Evolutionary conservation across 2,797 vertebrate species (phyloP), one percentile per base, ranked within the genome.

Genomic region (Phrynocephalus guinanensis): DNA sequence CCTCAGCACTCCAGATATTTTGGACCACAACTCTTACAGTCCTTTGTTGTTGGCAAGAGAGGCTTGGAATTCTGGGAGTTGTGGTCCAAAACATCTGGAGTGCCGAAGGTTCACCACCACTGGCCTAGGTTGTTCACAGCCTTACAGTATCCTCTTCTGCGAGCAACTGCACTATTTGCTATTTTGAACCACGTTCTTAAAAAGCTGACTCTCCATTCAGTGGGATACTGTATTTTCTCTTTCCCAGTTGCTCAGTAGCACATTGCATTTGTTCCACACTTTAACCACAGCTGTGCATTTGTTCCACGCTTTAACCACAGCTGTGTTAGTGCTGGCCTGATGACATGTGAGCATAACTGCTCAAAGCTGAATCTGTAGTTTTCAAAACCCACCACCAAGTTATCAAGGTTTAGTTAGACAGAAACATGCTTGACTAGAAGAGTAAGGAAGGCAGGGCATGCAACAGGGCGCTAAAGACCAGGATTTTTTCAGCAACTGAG

Each of bases 381-480:
- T 85, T 84, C 33, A 75, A 87, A 90, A 84, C 86, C 86, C 86
- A 90, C 89, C 89, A 84, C 89, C 89, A 86, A 92, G 85, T 86
- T 88, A 91, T 85, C 85, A 87, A 82, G 90, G 38, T 48, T 87
- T 87, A 87, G 85, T 84, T 82, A 80, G 26, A 56, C 76, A 84
- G 85, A 92, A 10, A 15, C 63, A 88, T 6, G 0, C 76, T 1
- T 0, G 0, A 0, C 63, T 11, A 0, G 22, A 89, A 78, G 2
- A 89, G 84, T 1, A 0, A 87, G 89, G 52, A 89, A 68, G 70
- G 83, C 79, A 85, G 84, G 87, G 79, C 88, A 90, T 83, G 90
- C 92, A 94, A 90, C 76, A 78, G 52, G 33, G 52, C 79, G 5
- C 38, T 68, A 66, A 30, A 89, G 81, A 60, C 63, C 50, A 89